Conservation (phyloP, 2,113 vertebrate genomes). For the Pangasianodon gigas region DNA sequence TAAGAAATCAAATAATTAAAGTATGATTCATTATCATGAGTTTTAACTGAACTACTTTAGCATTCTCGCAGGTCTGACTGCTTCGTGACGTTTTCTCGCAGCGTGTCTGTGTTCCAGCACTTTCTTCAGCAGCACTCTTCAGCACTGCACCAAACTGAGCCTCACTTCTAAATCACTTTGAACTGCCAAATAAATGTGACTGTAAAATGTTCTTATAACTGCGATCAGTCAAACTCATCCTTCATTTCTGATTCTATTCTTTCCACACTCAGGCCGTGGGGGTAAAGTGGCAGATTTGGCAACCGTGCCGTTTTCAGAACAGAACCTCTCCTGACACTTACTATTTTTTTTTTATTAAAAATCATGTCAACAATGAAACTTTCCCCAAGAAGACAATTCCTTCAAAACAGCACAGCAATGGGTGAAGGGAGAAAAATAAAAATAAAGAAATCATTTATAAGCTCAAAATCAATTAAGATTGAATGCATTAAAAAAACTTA, state of each 20-base stretch:
- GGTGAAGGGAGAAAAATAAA: not conserved
- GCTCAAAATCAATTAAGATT: not conserved
- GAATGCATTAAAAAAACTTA: not conserved
- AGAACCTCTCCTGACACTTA: not conserved
- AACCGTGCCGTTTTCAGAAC: not conserved
- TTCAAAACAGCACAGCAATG: not conserved
- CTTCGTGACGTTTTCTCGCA: not conserved
- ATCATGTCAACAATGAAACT: not conserved
- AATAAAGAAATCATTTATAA: not conserved
- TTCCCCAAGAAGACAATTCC: not conserved
- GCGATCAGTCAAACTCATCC: not conserved
- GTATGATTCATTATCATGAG: not conserved
- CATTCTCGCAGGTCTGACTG: not conserved
- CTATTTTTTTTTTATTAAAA: not conserved
- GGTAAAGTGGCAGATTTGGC: not conserved
- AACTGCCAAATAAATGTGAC: not conserved
- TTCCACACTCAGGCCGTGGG: not conserved
- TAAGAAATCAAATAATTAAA: not conserved
- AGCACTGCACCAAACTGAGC: not conserved
- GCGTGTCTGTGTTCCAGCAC: not conserved
- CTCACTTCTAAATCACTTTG: not conserved
- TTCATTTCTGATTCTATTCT: not conserved
- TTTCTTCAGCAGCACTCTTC: not conserved
- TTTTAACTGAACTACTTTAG: not conserved
- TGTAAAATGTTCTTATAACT: slow-evolving; percentile 4